These are phyloP conservation scores for Ptychadena robeensis DNA, from an alignment of 2,797 vertebrate genomes.

Conservation along the genomic window DNA sequence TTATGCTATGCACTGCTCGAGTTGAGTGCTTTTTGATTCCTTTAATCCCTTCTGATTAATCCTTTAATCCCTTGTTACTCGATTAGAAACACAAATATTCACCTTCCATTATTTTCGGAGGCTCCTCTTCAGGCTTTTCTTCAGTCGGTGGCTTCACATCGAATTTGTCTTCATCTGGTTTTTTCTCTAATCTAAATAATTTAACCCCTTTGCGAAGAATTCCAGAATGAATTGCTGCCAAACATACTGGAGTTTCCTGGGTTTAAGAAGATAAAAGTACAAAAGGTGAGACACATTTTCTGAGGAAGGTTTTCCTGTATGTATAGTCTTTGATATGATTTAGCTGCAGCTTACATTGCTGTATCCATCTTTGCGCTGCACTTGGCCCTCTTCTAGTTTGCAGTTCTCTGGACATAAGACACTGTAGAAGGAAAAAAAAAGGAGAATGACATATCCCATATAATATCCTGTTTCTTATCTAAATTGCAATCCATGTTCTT, in stretches of 20 bases:
- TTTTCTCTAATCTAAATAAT: background rate
- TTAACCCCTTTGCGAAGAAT: background rate
- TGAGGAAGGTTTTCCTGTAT: too few species aligned
- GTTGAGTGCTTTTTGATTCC: too few species aligned
- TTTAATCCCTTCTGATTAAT: too few species aligned
- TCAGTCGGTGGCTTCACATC: too few species aligned
- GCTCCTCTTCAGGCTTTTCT: too few species aligned
- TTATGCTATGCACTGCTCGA: too few species aligned
- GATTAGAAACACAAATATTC: too few species aligned
- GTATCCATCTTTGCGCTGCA: background rate
- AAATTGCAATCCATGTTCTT: too few species aligned
- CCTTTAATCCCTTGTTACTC: too few species aligned
- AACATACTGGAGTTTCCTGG: conserved; percentile 31
- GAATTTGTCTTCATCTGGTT: background rate
- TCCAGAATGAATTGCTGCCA: conserved; percentile 21
- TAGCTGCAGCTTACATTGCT: conserved; percentile 2
- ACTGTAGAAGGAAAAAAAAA: background rate
- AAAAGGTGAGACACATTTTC: background rate
- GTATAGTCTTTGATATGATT: background rate
- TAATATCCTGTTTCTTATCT: too few species aligned
- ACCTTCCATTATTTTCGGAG: too few species aligned
- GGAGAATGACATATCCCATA: too few species aligned
- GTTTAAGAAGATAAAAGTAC: background rate
- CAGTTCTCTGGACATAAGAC: background rate
- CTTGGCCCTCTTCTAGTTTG: background rate